A percentile compares a stretch with the other conserved stretches of the same genome.
These are phyloP conservation scores for Orthonychiurus folsomi DNA, from an alignment of 2,888 invertebrate genomes.

Conservation along the genomic window DNA sequence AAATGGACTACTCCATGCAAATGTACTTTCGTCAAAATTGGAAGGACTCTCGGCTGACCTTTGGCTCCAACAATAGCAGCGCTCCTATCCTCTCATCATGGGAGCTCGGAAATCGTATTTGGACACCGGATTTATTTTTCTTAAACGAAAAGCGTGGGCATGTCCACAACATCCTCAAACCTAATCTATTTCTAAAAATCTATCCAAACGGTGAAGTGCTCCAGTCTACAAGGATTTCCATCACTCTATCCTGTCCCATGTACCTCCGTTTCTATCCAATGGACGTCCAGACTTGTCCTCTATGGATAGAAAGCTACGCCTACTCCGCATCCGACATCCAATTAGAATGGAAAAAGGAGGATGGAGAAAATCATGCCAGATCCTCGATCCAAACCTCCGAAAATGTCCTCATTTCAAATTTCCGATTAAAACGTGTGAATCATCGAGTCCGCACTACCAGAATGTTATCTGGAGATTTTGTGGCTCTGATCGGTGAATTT, in stretches of 20 bases:
- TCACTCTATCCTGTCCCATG: background rate
- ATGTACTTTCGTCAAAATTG: background rate
- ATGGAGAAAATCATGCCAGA: too few relatives aligned
- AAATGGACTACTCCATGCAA: background rate
- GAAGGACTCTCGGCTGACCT: background rate
- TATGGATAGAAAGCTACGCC: background rate
- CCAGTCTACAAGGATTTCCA: background rate
- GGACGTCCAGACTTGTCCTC: background rate
- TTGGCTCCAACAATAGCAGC: background rate
- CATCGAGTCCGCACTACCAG: background rate
- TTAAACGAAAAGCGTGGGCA: background rate
- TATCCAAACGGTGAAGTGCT: background rate
- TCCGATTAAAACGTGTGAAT: background rate
- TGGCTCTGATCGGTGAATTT: background rate
- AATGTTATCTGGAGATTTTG: background rate
- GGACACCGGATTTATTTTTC: background rate
- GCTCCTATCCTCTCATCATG: background rate
- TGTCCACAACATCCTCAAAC: background rate
- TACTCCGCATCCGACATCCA: background rate
- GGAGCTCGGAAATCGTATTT: background rate
- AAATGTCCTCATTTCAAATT: background rate
- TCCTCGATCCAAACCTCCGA: background rate
- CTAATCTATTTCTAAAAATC: background rate
- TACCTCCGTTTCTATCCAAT: background rate
- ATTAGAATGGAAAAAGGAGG: background rate